Base-by-base conservation (phyloP, 1,140 invertebrate species). In the Berghia stephanieae region DNA sequence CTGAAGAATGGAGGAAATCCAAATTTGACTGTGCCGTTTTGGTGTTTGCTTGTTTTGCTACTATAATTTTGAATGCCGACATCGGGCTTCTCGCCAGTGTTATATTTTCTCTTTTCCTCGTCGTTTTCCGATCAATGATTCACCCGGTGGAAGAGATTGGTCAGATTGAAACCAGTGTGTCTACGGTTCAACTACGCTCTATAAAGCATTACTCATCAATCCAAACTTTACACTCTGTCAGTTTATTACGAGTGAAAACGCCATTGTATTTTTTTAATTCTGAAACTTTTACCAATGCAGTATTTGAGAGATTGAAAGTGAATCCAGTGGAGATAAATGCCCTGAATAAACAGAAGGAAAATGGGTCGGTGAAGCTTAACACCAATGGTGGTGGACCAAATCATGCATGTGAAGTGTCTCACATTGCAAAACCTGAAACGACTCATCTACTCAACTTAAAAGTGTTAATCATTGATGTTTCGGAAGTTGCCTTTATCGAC, bases 61-160 rank as follows among this genome's bases (percentile, higher is more conserved):
- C 44, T 34, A 70, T 79, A 34, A 63, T 79, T 21, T 43, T 79
- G 4, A 70, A 79, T 75, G 49, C 78, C 4, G 78, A 76, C 21
- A 72, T 77, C 21, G 78, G 78, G n/a, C 42, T 78, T 3, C 31
- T 78, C 3, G 68, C 67, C 3, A 44, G 69, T 0, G 43, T 73
- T 16, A 18, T 66, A 13, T 42, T 73, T 31, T 78, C 36, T 16
- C 18, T 73, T 3, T 42, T 66, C 24, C 24, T 43, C 5, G 69
- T 78, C 21, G 49, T 78, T n/a, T 24, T 72, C 3, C 44, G 69
- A 42, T 71, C 77, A n/a, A 49, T 27, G 57, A 40, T 57, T 36
- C 38, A 16, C 18, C 49, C 72, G 49, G 52, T 74, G 3, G 21
- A 21, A 34, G 72, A 40, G 34, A 10, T 60, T 10, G 49, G 49